Evolutionary conservation across 2,113 vertebrate species (phyloP).

Genomic region (Scolopax mira): DNA sequence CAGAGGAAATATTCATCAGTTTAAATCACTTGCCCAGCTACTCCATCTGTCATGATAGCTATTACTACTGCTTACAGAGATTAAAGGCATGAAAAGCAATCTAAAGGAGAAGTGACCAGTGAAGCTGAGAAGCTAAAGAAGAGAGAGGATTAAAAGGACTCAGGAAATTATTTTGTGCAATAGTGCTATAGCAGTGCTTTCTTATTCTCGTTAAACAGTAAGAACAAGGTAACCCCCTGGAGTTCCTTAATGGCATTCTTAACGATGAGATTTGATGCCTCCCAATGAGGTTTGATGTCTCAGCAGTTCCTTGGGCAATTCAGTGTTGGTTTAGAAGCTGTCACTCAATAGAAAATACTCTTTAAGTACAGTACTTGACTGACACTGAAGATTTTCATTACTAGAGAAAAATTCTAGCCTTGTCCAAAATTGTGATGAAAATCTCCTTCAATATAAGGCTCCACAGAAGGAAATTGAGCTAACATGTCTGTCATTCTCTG

Average conservation of each 20-base stretch:
- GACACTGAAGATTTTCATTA: not conserved
- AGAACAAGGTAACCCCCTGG: not conserved
- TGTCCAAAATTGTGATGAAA: not conserved
- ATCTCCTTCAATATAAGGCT: not conserved
- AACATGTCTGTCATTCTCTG: not conserved
- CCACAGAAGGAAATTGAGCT: not conserved
- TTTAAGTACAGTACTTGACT: not conserved
- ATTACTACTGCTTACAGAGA: not conserved
- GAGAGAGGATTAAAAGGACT: conserved; percentile 20
- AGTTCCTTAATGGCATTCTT: conserved; percentile 18
- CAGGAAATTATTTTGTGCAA: not conserved
- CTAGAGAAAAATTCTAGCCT: conserved; percentile 3
- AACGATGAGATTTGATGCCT: not conserved
- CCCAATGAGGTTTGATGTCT: conserved; percentile 29
- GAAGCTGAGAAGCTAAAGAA: not conserved
- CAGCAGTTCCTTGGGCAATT: conserved; percentile 39
- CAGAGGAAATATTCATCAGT: not conserved
- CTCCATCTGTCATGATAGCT: not conserved
- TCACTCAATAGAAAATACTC: conserved; percentile 27
- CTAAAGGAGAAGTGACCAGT: conserved; percentile 3
- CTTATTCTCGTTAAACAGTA: conserved; percentile 50
- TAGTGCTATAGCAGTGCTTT: not conserved
- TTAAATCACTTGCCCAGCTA: not conserved
- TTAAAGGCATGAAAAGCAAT: conserved; percentile 10
- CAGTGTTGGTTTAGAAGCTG: conserved; percentile 42